Evolutionary conservation across 2,888 invertebrate genomes (phyloP), one percentile per base, ranked within the genome.

Genomic region (Drosophila aldrichi): DNA sequence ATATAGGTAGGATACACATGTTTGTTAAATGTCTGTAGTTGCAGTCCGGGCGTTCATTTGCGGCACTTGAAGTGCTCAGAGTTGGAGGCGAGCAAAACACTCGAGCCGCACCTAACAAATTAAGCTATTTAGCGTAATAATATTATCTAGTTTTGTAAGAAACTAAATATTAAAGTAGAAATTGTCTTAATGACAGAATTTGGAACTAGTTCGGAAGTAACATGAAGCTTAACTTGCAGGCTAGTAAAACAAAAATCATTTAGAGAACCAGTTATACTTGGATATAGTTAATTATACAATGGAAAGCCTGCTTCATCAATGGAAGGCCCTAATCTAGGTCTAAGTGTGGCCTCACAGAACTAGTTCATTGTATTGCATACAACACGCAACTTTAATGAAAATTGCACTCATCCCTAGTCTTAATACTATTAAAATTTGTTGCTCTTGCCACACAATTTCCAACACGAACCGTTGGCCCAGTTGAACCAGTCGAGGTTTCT

Each of bases 401-500:
- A 34, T 32, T 18, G 18, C 18, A 20, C 7, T 18, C 32, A 18
- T 34, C 49, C 32, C 7, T 20, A 49, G 49, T 7, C 32, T 14
- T 12, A 32, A 14, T 32, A 49, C 49, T 20, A 20, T 49, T 49
- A 7, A 32, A 32, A 49, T 49, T 49, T 20, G 3, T 34, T 49
- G 20, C 49, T 20, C 14, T 49, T 49, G 34, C 32, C 32, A 49
- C 49, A 49, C 32, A 14, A 34, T 49, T 49, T 34, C n/a, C 49
- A 49, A 20, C 49, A 34, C 49, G 49, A 49, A 34, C 34, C 18
- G 14, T 4, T 49, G 34, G 49, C 49, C 49, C 49, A 49, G 49
- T 49, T 34, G 49, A 34, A 49, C 49, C 49, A 49, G 49, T 49
- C 18, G 32, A 49, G 32, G 32, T 8, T 49, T 20, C 32, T 49